Evolutionary conservation across 2,113 vertebrate species (phyloP).

Genomic region (Myotis lucifugus): DNA sequence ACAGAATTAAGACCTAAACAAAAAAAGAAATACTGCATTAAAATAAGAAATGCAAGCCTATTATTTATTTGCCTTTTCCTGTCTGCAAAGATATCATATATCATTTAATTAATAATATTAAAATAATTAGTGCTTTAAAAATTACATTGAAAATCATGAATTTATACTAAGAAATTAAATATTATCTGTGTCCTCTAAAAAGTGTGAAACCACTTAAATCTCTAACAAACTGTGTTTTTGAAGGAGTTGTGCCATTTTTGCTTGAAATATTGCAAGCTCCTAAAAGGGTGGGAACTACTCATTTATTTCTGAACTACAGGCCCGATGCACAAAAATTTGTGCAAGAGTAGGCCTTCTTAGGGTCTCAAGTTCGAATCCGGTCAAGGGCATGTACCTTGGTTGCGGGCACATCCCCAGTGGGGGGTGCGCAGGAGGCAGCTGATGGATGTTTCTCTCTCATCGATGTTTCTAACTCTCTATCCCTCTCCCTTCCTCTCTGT

Average conservation of each 20-base stretch:
- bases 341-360: too few species aligned
- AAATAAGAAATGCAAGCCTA: neutral
- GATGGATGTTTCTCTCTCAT: too few species aligned
- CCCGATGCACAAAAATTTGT: too few species aligned
- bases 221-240: conserved; percentile 36
- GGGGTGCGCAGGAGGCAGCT: too few species aligned
- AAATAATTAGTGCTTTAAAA: conserved; percentile 31
- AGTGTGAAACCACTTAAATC: conserved; percentile 14
- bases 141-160: conserved; percentile 11
- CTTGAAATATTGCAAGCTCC: neutral
- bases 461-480: too few species aligned
- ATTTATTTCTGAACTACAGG: neutral
- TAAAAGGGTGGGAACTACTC: neutral
- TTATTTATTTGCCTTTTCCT: conserved; percentile 23
- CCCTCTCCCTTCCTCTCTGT: too few species aligned
- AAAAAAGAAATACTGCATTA: conserved; percentile 45
- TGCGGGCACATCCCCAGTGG: too few species aligned
- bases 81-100: neutral
- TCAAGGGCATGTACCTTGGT: too few species aligned
- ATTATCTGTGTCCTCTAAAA: conserved; percentile 3
- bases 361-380: too few species aligned
- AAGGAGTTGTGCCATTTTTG: neutral
- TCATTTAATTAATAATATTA: neutral
- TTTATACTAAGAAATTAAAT: conserved; percentile 31
- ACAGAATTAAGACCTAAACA: conserved; percentile 93